A percentile compares a stretch with the other conserved stretches of the same genome.
These are phyloP conservation scores for Pomatorhinus ruficollis DNA, from an alignment of 2,113 vertebrate genomes.

Conservation along the genomic window DNA sequence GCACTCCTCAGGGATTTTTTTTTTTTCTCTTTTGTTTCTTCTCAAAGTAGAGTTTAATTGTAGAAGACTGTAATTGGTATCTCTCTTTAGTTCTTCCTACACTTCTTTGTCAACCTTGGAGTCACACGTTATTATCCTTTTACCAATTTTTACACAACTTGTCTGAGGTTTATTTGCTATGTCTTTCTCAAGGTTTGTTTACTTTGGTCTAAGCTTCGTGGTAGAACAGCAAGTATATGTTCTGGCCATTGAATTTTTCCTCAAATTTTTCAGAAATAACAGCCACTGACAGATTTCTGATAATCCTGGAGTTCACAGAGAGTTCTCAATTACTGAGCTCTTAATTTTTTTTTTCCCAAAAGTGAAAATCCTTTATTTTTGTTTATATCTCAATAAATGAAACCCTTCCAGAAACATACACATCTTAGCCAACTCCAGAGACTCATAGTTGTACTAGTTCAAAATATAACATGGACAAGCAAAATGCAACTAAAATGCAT, in stretches of 20 bases:
- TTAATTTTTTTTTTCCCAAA: not conserved
- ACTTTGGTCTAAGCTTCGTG: not conserved
- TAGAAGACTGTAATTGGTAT: not conserved
- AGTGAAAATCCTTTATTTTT: not conserved
- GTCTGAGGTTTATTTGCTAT: not conserved
- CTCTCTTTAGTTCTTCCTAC: not conserved
- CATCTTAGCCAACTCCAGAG: not conserved
- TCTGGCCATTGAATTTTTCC: not conserved
- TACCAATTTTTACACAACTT: not conserved
- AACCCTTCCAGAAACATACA: not conserved
- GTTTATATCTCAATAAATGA: not conserved
- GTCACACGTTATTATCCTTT: not conserved
- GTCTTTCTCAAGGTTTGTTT: not conserved
- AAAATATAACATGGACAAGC: not conserved
- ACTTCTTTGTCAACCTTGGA: not conserved
- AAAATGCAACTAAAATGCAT: not conserved
- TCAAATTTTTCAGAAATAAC: not conserved
- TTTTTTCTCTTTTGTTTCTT: not conserved
- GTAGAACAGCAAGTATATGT: not conserved
- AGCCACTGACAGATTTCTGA: not conserved
- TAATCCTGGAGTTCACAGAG: not conserved
- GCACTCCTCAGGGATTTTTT: not conserved
- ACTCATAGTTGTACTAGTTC: not conserved
- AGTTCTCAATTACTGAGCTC: not conserved
- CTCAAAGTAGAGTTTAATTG: not conserved